A percentile compares a stretch with the other conserved stretches of the same genome.
These are phyloP conservation scores for Amblyornis subalaris DNA, from an alignment of 2,113 vertebrate genomes.

Conservation along the genomic window DNA sequence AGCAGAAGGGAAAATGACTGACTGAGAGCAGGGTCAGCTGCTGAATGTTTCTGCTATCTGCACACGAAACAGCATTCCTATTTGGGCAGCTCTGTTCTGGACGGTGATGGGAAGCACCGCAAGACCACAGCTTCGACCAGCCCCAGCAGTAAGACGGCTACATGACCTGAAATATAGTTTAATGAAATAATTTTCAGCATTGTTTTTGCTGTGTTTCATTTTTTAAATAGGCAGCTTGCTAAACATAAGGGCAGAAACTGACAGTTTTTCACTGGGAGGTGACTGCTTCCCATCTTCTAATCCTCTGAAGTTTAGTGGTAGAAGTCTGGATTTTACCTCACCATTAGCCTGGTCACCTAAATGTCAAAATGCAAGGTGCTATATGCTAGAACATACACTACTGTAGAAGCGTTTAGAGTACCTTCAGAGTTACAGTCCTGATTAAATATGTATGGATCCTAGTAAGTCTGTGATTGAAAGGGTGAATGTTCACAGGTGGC, in stretches of 20 bases:
- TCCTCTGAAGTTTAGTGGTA: neutral
- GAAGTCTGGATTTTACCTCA: neutral
- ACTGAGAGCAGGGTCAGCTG: neutral
- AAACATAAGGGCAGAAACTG: neutral
- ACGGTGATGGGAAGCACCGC: accelerated
- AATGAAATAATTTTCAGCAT: neutral
- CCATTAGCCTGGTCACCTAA: neutral
- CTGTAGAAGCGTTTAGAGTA: neutral
- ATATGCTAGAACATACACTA: neutral
- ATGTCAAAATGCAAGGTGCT: neutral
- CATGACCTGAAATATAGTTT: neutral
- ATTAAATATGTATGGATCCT: neutral
- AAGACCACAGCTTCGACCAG: neutral
- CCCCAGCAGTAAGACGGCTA: neutral
- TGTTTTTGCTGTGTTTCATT: neutral
- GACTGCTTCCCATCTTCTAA: neutral
- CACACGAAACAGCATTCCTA: neutral
- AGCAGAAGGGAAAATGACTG: neutral
- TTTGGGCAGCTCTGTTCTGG: neutral
- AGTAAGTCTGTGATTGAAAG: neutral
- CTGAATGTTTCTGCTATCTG: neutral
- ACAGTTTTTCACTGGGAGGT: neutral
- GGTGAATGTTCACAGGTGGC: neutral
- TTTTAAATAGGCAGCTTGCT: neutral
- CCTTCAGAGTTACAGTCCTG: neutral